A percentile compares a stretch with the other conserved stretches of the same genome.
These are phyloP conservation scores for Sebastolobus altivelis DNA, from an alignment of 2,797 vertebrate genomes.

Conservation along the genomic window DNA sequence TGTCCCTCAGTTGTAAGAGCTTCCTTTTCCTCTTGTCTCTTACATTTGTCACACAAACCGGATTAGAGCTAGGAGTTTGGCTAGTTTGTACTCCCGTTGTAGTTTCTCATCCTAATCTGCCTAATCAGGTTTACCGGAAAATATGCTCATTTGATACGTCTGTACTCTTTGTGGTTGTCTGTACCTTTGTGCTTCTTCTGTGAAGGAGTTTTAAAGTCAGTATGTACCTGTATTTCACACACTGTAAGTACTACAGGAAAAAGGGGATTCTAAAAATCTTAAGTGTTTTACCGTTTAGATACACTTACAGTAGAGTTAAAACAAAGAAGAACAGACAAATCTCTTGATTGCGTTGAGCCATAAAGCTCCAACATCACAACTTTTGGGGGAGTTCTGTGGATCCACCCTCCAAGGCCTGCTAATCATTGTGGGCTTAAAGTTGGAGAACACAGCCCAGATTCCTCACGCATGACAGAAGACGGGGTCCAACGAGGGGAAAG, in stretches of 20 bases:
- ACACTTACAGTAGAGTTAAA: neutral
- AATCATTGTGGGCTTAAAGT: conserved; percentile 51
- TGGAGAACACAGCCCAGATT: conserved; percentile 64
- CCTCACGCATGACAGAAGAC: conserved; percentile 60
- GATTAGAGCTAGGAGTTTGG: conserved; percentile 1
- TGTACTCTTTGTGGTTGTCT: neutral
- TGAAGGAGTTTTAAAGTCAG: neutral
- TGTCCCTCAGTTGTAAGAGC: conserved; percentile 1
- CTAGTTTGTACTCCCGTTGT: neutral
- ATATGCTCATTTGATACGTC: neutral
- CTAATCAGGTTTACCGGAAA: conserved; percentile 5
- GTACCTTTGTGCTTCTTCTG: neutral
- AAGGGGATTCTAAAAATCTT: neutral
- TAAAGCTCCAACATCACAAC: conserved; percentile 3
- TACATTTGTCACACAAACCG: conserved; percentile 15
- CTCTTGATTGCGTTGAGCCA: conserved; percentile 2
- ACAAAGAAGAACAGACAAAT: neutral
- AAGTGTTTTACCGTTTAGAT: neutral
- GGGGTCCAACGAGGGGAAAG: conserved; percentile 41
- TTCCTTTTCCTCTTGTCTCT: neutral
- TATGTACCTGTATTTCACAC: neutral
- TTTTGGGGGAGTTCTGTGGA: conserved; percentile 28
- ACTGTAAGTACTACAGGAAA: neutral
- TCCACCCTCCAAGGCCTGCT: conserved; percentile 39
- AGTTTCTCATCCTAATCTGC: conserved; percentile 6